These are phyloP conservation scores for Coracias cyanogaster DNA, from an alignment of 2,797 vertebrate genomes.

Conservation along the genomic window DNA sequence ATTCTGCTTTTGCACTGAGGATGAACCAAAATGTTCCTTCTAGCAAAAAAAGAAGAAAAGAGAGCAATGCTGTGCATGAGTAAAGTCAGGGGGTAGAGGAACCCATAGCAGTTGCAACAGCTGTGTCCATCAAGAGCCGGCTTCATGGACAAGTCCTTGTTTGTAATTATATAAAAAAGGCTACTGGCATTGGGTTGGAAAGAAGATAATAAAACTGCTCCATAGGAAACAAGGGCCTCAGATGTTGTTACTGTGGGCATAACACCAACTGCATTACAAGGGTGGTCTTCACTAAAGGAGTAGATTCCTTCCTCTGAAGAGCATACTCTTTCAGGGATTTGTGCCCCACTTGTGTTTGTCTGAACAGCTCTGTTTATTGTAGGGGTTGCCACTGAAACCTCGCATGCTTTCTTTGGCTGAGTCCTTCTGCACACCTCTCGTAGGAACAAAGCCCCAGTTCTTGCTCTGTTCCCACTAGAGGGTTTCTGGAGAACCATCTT, in stretches of 20 bases:
- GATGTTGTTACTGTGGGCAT: neutral
- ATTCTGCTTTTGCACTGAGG: neutral
- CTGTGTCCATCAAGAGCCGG: neutral
- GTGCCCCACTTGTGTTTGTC: neutral
- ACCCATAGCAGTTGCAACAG: neutral
- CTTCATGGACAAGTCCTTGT: neutral
- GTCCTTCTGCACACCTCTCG: neutral
- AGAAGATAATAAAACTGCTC: neutral
- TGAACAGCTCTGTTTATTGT: neutral
- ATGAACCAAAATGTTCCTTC: neutral
- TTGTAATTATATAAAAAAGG: neutral
- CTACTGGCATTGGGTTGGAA: neutral
- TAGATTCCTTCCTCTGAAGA: neutral
- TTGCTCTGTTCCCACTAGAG: neutral
- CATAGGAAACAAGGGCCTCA: neutral
- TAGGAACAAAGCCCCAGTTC: neutral
- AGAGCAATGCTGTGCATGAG: neutral
- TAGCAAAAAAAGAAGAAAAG: neutral
- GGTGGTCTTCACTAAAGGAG: neutral
- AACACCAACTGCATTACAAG: neutral
- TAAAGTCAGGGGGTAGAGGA: neutral
- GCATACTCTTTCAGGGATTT: neutral
- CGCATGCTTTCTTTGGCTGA: fast-evolving
- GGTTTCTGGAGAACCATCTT: neutral
- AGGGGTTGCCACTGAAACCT: neutral